phyloP scores from a whole-genome alignment of 2,113 vertebrate genomes.

The Sapayoa aenigma region DNA sequence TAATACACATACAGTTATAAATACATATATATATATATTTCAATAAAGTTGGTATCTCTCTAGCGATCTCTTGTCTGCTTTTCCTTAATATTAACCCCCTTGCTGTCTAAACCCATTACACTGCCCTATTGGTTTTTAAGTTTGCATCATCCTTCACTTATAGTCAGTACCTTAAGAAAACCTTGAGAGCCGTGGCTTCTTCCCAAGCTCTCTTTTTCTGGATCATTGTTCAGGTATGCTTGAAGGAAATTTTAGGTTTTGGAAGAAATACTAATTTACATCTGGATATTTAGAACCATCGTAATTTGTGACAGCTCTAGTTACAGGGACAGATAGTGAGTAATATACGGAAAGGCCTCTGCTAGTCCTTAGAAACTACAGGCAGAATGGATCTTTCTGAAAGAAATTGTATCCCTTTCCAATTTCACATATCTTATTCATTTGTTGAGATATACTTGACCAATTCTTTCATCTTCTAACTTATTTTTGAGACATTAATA shows the following conservation, averaged over 20 bases:
- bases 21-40: too few species aligned
- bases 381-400: background rate
- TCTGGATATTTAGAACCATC: background rate
- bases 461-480: background rate
- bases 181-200: background rate
- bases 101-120: too few species aligned
- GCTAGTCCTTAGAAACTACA: background rate
- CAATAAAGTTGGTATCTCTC: too few species aligned
- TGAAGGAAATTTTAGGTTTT: background rate
- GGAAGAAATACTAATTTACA: background rate
- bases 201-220: background rate
- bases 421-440: background rate
- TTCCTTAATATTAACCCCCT: too few species aligned
- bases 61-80: too few species aligned
- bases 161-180: background rate
- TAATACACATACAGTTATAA: too few species aligned
- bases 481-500: slow-evolving; percentile 12
- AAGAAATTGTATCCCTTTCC: background rate
- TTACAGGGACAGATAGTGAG: background rate
- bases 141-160: background rate
- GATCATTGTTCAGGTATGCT: background rate
- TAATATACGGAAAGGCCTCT: background rate
- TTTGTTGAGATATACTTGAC: slow-evolving; percentile 8
- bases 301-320: background rate
- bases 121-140: background rate